Percentiles rank a stretch among this genome's conserved stretches.
Conservation (phyloP, 2,797 vertebrate genomes). For the Pseudochaenichthys georgianus region DNA sequence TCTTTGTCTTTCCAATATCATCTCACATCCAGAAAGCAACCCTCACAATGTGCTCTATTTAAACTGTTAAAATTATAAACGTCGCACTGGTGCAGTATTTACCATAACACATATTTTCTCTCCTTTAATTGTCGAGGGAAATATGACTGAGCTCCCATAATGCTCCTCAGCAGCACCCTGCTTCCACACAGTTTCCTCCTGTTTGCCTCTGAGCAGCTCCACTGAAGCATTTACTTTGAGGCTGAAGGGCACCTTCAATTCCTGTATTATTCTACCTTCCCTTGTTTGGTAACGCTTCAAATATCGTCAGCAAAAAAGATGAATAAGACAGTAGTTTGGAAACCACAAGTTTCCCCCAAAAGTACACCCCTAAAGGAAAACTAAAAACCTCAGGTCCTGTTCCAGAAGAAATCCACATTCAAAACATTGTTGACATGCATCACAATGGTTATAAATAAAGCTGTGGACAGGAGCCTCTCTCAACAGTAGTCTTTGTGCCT, state of each 20-base stretch:
- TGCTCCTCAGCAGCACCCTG: conserved; percentile 5
- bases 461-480: background rate
- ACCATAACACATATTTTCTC: conserved; percentile 20
- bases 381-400: background rate
- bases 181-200: conserved; percentile 1
- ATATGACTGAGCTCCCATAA: conserved; percentile 9
- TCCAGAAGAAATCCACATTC: background rate
- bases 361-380: background rate
- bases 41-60: conserved; percentile 23
- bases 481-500: background rate
- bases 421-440: background rate
- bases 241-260: conserved; percentile 42
- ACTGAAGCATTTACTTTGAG: conserved; percentile 20
- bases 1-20: conserved; percentile 12
- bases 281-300: background rate
- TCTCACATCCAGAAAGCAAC: conserved; percentile 28
- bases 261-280: background rate
- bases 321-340: background rate
- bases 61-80: conserved; percentile 27
- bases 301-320: background rate
- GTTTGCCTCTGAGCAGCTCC: conserved; percentile 23
- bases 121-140: conserved; percentile 38
- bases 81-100: conserved; percentile 16
- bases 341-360: background rate
- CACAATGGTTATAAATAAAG: background rate